A percentile compares a stretch with the other conserved stretches of the same genome.
Conservation (phyloP, 2,888 invertebrate genomes). For the Lasiommata megera region DNA sequence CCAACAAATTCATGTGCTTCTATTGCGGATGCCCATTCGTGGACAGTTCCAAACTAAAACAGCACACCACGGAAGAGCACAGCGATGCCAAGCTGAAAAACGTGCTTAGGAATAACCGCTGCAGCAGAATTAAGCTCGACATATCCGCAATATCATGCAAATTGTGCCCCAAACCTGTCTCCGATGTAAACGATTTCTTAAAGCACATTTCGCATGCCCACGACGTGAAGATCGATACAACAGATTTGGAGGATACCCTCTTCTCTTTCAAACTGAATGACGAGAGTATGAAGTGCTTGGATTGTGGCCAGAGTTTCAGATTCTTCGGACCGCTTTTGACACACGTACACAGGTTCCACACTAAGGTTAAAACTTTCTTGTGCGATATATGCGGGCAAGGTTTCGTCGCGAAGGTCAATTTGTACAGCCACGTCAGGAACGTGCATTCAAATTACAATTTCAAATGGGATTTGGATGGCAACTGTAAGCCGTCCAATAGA, state of each 20-base stretch:
- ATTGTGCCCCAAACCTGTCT: slow-evolving; percentile 40
- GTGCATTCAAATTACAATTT: slow-evolving; percentile 42
- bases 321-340: slow-evolving; percentile 50
- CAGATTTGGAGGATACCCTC: slow-evolving; percentile 34
- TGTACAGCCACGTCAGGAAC: slow-evolving; percentile 51
- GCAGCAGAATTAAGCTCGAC: slow-evolving; percentile 47
- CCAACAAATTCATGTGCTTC: slow-evolving; percentile 46
- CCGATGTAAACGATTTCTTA: slow-evolving; percentile 42
- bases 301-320: slow-evolving; percentile 48
- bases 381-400: slow-evolving; percentile 62
- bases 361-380: slow-evolving; percentile 38
- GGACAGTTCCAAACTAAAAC: slow-evolving; percentile 37
- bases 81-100: slow-evolving; percentile 39
- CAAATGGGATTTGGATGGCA: slow-evolving; percentile 36
- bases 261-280: slow-evolving; percentile 48
- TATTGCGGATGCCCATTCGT: slow-evolving; percentile 41
- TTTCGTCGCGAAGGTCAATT: slow-evolving; percentile 51
- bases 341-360: slow-evolving; percentile 48
- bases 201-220: slow-evolving; percentile 42
- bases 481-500: not conserved
- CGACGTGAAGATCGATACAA: slow-evolving; percentile 33
- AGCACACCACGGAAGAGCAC: slow-evolving; percentile 45
- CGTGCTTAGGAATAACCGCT: slow-evolving; percentile 32
- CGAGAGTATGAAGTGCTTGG: slow-evolving; percentile 44
- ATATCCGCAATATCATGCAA: slow-evolving; percentile 49